These are phyloP conservation scores for Pristionchus entomophagus DNA, from an alignment of 2,888 invertebrate species.

Conservation along the genomic window DNA sequence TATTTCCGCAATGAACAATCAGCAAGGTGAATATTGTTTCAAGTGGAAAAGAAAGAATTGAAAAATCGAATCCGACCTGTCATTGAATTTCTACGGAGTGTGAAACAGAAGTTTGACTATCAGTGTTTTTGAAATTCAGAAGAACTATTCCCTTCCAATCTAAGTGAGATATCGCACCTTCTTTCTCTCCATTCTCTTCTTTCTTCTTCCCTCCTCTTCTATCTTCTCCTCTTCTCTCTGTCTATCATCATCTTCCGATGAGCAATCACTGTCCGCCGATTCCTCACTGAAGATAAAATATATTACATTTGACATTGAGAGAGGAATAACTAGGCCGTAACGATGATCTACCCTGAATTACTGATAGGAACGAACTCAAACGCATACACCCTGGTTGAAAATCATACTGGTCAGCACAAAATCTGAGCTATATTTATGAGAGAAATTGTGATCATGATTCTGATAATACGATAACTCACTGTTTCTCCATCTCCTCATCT, in stretches of 20 bases:
- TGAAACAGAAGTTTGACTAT: not conserved
- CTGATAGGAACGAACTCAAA: no score
- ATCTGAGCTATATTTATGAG: no score
- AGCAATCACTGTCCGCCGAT: not conserved
- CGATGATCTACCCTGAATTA: no score
- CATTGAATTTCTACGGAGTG: not conserved
- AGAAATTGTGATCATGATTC: no score
- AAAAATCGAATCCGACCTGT: not conserved
- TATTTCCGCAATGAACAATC: not conserved
- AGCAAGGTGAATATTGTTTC: no score
- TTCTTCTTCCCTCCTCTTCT: slow-evolving; percentile 5
- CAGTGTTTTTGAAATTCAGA: not conserved
- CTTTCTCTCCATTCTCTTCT: slow-evolving; percentile 14
- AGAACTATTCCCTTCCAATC: no score
- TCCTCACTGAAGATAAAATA: slow-evolving; percentile 9
- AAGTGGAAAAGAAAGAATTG: no score
- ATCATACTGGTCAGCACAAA: no score
- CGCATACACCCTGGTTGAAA: not conserved
- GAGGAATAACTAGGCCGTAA: no score
- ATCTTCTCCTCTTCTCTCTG: not conserved
- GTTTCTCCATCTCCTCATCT: not conserved
- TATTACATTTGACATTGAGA: no score
- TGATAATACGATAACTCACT: not conserved
- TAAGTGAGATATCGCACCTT: not conserved
- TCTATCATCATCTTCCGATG: slow-evolving; percentile 25